Evolutionary conservation across 64 coral and sea anemone genomes (phyloP).

Genomic region (Dendrophyllia cribrosa): DNA sequence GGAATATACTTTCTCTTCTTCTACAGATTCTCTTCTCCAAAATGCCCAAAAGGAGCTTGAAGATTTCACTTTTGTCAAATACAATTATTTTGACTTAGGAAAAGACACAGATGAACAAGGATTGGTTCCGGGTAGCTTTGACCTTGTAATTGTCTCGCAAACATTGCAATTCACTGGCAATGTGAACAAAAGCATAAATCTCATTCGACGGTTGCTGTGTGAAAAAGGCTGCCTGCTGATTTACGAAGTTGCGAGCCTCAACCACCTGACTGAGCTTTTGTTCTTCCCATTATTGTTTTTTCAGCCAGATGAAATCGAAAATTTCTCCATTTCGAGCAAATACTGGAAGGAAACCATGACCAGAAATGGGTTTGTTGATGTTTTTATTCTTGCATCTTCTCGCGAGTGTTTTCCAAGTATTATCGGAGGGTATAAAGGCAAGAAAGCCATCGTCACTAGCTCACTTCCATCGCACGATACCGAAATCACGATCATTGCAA

Average conservation of each 20-base stretch:
- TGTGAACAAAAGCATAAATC: neutral
- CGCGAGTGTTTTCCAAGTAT: neutral
- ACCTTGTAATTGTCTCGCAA: neutral
- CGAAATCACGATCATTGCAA: neutral
- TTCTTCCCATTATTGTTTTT: neutral
- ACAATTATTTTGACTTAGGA: neutral
- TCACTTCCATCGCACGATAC: neutral
- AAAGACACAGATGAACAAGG: neutral
- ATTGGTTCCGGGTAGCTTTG: neutral
- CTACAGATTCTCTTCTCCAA: neutral
- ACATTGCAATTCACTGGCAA: neutral
- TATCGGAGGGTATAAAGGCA: neutral
- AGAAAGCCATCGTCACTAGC: neutral
- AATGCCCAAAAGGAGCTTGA: neutral
- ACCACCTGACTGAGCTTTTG: no score
- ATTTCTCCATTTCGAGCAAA: neutral
- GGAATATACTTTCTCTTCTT: neutral
- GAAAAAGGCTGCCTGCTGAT: neutral
- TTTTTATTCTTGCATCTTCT: neutral
- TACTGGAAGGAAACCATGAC: neutral
- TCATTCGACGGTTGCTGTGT: neutral
- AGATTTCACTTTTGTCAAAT: neutral
- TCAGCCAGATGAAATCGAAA: neutral
- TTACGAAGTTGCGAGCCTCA: neutral
- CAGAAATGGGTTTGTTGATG: neutral